Evolutionary conservation across 2,797 vertebrate species (phyloP).

Genomic region (Champsocephalus esox): DNA sequence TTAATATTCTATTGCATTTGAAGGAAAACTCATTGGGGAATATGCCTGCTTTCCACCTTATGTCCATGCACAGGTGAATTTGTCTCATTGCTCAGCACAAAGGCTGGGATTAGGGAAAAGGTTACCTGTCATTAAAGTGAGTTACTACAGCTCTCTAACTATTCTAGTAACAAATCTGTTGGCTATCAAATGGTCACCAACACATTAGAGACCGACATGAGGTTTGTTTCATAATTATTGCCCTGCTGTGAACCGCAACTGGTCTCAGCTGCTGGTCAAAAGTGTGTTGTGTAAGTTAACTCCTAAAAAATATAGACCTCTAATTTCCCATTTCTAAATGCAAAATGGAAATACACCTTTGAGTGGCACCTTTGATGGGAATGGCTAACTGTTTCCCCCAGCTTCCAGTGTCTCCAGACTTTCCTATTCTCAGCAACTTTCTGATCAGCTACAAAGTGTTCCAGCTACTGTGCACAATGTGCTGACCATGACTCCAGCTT

Average conservation of each 20-base stretch:
- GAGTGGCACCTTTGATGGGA: no score
- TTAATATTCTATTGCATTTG: neutral
- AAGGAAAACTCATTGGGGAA: neutral
- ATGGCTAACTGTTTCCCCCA: no score
- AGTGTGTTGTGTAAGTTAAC: neutral
- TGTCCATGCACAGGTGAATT: neutral
- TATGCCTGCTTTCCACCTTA: neutral
- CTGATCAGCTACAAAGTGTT: neutral
- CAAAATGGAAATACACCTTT: neutral
- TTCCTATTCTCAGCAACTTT: conserved; percentile 1
- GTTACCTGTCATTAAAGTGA: neutral
- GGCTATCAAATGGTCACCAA: neutral
- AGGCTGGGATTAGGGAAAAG: neutral
- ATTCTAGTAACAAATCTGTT: neutral
- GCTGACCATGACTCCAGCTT: conserved; percentile 10
- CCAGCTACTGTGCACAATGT: neutral
- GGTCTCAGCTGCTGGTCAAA: neutral
- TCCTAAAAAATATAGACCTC: neutral
- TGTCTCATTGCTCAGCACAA: neutral
- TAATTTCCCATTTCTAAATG: neutral
- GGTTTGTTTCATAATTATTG: neutral
- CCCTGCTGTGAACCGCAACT: neutral
- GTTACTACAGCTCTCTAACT: neutral
- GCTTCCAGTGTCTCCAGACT: no score
- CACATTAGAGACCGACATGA: neutral